A percentile compares a stretch with the other conserved stretches of the same genome.
phyloP scores from a whole-genome alignment of 2,888 invertebrate genomes.

The Mactromeris polynyma region DNA sequence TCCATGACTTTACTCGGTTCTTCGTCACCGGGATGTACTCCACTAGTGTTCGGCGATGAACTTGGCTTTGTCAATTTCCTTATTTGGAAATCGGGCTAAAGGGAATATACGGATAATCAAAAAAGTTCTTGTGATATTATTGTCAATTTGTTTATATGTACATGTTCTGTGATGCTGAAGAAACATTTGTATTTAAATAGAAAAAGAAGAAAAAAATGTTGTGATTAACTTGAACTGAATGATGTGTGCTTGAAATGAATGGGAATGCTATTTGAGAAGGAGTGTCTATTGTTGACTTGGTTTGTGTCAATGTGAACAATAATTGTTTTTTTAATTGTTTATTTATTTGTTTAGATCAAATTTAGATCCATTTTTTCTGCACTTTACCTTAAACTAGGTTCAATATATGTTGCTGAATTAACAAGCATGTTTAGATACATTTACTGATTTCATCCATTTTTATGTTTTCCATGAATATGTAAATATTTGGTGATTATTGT shows the following conservation, averaged over 20 bases:
- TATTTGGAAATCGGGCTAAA: slow-evolving; percentile 69
- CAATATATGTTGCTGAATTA: no score
- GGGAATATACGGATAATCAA: background rate
- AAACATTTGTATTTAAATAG: background rate
- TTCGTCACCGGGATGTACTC: slow-evolving; percentile 24
- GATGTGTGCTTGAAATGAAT: background rate
- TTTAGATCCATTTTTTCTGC: no score
- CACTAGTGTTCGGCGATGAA: slow-evolving; percentile 78
- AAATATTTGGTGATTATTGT: no score
- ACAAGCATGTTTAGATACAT: no score
- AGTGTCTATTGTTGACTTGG: no score
- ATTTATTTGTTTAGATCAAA: no score
- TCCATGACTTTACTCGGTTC: slow-evolving; percentile 61
- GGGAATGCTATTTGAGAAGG: no score
- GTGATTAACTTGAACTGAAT: background rate
- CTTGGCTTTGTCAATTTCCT: slow-evolving; percentile 79
- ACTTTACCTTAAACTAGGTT: no score
- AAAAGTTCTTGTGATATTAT: background rate
- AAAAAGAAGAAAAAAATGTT: background rate
- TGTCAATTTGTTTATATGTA: background rate
- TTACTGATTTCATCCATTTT: no score
- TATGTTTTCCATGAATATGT: no score
- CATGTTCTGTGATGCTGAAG: background rate
- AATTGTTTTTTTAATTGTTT: no score
- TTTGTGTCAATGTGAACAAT: no score